Base-by-base conservation (phyloP, 2,113 vertebrate species). In the Dicaeum eximium region DNA sequence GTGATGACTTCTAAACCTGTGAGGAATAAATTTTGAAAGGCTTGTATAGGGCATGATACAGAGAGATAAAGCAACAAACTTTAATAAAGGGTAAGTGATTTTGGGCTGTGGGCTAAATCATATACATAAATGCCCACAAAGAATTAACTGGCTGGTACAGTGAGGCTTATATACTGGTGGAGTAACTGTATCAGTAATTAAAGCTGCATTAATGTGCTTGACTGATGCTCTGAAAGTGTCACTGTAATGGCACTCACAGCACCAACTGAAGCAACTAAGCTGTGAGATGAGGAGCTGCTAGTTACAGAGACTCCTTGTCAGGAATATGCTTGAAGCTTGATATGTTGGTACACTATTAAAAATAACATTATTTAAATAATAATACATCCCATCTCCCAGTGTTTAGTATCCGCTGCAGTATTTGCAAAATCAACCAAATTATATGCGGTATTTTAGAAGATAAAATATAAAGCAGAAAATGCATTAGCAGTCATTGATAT, bases 141-240 rank as follows among this genome's bases (percentile, higher is more conserved):
- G 64, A 86, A 90, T 88, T 61, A 88, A 66, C 71, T 86, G 75
- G 20, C 79, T 77, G 25, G 25, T 86, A 75, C 58, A 73, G 74
- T 30, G 48, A 22, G 44, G 42, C 67, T 77, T 92, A 40, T 50
- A 53, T 70, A 45, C 35, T 60, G 56, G 47, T 79, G 66, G 38
- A 31, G 33, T 61, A 77, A 80, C 62, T 10, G 1, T 77, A 77
- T 62, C 60, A 70, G 88, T 70, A 93, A 88, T 73, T 92, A 93
- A 86, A 88, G 67, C 50, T 92, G 79, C 71, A 77, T 94, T 93
- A 73, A 69, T 77, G 37, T 90, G 62, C 56, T 78, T 70, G 64
- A 86, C 38, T 45, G 86, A 66, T 92, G 89, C 50, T 83, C 92
- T 88, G 62, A 57, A 92, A 90, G 50, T 92, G 89, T 91, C 83